Conservation (phyloP, 2,888 invertebrate species). For the Germaria angustata region DNA sequence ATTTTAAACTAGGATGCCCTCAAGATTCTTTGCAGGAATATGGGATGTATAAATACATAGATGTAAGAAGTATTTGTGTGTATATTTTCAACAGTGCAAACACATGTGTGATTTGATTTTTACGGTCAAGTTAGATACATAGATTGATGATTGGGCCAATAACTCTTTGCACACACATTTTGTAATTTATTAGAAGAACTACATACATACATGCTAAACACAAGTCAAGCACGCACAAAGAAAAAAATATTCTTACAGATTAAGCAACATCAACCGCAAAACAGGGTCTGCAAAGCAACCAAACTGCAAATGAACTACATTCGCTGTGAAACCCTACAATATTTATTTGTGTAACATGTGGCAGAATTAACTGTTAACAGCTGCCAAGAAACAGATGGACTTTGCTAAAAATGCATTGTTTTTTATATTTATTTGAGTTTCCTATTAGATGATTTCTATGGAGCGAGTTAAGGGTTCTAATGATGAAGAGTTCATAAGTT, state of each 20-base stretch:
- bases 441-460: too few species aligned
- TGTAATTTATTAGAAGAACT: neutral
- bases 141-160: slow-evolving; percentile 28
- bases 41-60: too few species aligned
- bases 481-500: too few species aligned
- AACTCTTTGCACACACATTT: slow-evolving; percentile 14
- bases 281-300: slow-evolving; percentile 37
- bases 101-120: slow-evolving; percentile 39
- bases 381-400: neutral
- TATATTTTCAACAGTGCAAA: neutral
- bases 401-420: neutral
- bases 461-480: too few species aligned
- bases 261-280: slow-evolving; percentile 36
- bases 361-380: neutral
- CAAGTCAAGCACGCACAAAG: neutral
- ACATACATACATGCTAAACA: neutral
- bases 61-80: neutral
- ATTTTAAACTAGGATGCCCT: slow-evolving; percentile 33
- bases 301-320: slow-evolving; percentile 38
- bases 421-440: too few species aligned
- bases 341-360: neutral
- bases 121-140: slow-evolving; percentile 64
- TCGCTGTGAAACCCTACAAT: slow-evolving; percentile 4
- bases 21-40: slow-evolving; percentile 40
- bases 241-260: neutral